Evolutionary conservation across 2,797 vertebrate genomes (phyloP), one percentile per base, ranked within the genome.

Genomic region (Anabacerthia variegaticeps): DNA sequence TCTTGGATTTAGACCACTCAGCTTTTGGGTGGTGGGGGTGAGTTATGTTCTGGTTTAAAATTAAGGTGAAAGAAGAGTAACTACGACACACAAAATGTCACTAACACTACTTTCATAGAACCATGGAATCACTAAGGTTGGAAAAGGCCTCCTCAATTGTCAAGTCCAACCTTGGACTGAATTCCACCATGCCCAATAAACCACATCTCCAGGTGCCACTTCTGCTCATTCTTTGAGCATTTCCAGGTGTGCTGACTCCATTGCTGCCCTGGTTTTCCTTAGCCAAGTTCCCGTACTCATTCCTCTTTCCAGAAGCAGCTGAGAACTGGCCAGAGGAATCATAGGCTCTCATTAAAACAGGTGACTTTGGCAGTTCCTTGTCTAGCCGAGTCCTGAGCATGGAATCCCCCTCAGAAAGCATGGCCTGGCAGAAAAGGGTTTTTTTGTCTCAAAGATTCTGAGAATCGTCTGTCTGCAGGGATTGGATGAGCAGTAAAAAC

Each of bases 81-180:
- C 27, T 12, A 6, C 28, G 22, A 14, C 14, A 23, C 13, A 75
- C 5, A 44, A 56, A 63, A 79, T 4, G 36, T 19, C 34, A 74
- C 22, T 21, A 22, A 78, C 32, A 8, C 8, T 32, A 1, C 43
- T 89, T 66, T 36, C 39, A 30, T 14, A 36, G 6, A 23, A 6
- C 46, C 48, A 22, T 8, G 41, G 49, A 71, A 69, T 41, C 49
- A 13, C 13, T 32, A 32, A 23, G 44, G 18, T 14, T 32, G 62
- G 34, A 48, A 61, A 88, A 61, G 34, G 21, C 30, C 55, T 74
- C 34, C 22, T 16, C 16, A 30, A 13, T 34, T 23, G 43, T 48
- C 26, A 61, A 68, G 62, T 27, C 20, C 21, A 41, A 7, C 34
- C 34, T 61, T 48, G 0, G 5, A 6, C 9, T 0, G 0, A 61